phyloP scores from a whole-genome alignment of 2,888 invertebrate genomes.

The Drosophila pegasa region DNA sequence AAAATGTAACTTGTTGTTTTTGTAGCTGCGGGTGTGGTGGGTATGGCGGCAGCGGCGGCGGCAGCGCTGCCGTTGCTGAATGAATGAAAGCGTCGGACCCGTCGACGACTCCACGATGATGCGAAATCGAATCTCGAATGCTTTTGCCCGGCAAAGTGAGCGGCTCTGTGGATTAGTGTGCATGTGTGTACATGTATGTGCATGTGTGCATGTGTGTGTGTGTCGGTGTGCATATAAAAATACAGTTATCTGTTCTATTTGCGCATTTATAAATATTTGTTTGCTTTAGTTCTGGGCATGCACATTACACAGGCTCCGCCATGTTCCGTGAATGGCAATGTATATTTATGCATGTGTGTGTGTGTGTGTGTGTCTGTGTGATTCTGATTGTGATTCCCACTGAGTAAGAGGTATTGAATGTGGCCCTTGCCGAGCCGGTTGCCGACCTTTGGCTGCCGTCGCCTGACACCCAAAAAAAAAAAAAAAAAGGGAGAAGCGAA shows the following conservation, averaged over 20 bases:
- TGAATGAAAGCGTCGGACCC: slow-evolving; percentile 78
- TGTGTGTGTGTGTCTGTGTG: slow-evolving; percentile 21
- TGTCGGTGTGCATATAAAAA: slow-evolving; percentile 72
- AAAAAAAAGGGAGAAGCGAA: not conserved
- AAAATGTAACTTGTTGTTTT: slow-evolving; percentile 69
- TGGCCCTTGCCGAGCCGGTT: slow-evolving; percentile 49
- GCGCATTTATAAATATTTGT: slow-evolving; percentile 80
- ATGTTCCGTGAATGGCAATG: slow-evolving; percentile 32
- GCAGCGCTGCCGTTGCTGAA: slow-evolving; percentile 42
- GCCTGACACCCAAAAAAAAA: slow-evolving; percentile 29
- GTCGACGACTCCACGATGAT: slow-evolving; percentile 69
- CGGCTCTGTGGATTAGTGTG: slow-evolving; percentile 39
- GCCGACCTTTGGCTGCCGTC: slow-evolving; percentile 63
- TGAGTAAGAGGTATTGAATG: slow-evolving; percentile 66
- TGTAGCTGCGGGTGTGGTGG: slow-evolving; percentile 28
- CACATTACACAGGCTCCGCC: slow-evolving; percentile 60
- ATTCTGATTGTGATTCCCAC: slow-evolving; percentile 40
- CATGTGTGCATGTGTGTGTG: slow-evolving; percentile 35
- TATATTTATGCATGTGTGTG: slow-evolving; percentile 26
- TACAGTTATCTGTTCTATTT: slow-evolving; percentile 81
- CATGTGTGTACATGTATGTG: slow-evolving; percentile 31
- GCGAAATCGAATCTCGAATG: slow-evolving; percentile 75
- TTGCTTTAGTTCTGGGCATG: slow-evolving; percentile 72
- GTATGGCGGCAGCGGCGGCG: slow-evolving; percentile 9
- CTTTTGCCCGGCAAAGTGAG: slow-evolving; percentile 68